A percentile compares a stretch with the other conserved stretches of the same genome.
These are phyloP conservation scores for Styela plicata DNA, from an alignment of 23 tunicate species.

Conservation along the genomic window DNA sequence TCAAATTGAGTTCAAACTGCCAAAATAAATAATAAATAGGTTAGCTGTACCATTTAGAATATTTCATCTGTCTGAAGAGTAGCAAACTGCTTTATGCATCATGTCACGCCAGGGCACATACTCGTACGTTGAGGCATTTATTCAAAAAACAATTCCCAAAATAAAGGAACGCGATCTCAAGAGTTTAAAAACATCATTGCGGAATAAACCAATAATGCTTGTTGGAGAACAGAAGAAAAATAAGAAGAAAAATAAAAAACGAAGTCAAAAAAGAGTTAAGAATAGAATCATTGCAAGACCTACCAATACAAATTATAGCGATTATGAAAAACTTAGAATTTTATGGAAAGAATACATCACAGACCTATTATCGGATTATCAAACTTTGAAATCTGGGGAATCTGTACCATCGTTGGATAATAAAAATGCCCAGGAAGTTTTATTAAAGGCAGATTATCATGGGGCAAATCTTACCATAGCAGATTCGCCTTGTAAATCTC, in stretches of 20 bases:
- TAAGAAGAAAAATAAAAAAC: background rate
- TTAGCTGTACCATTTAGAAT: no score
- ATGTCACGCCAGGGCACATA: constrained; percentile 18
- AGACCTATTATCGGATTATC: constrained; percentile 7
- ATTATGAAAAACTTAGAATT: constrained; percentile 6
- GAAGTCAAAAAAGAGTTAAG: no score
- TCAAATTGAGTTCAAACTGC: no score
- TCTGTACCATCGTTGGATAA: background rate
- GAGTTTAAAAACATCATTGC: background rate
- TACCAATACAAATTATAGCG: background rate
- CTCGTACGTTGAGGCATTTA: constrained; percentile 23
- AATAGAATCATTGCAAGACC: constrained; percentile 18
- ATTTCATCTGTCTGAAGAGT: no score
- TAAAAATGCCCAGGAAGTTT: constrained; percentile 21
- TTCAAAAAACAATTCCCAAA: constrained; percentile 4
- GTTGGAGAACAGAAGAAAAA: constrained; percentile 7
- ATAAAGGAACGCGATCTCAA: background rate
- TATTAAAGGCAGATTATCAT: constrained; percentile 29
- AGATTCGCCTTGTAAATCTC: constrained; percentile 21
- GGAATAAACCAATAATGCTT: constrained; percentile 24
- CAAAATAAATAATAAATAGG: no score
- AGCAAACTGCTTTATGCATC: no score
- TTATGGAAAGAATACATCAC: constrained; percentile 26
- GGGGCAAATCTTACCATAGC: constrained; percentile 18
- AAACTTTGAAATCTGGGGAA: background rate